Evolutionary conservation across 2,797 vertebrate genomes (phyloP), one percentile per base, ranked within the genome.

Genomic region (Clarias laeviceps): DNA sequence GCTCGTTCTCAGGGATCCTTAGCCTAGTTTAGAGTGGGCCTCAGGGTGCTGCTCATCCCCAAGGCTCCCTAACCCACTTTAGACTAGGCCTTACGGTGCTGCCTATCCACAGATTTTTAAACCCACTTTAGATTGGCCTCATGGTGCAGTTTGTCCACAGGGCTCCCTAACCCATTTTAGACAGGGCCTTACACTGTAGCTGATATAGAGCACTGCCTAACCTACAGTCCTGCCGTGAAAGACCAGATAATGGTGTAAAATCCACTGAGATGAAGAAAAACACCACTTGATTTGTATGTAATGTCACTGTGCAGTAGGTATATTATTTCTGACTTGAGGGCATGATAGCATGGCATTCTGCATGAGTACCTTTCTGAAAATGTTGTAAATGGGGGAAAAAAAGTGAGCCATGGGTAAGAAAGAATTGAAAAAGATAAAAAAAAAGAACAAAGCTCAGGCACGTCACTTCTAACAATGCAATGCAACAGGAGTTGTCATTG

Each of bases 251-350:
- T 37, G 76, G 57, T 27, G 22, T 17, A 62, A 6, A 80, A 64
- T 62, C 24, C 77, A 62, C 5, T 18, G 24, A 78, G 32, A 37
- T 37, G 9, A 78, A 61, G 34, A 62, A 62, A 61, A 61, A 27
- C 6, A 87, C 50, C 61, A 86, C 85, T 27, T 72, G 70, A 78
- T 80, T 85, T 69, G 83, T 78, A 22, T 56, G 7, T 78, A 56
- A 66, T 66, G 66, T 54, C 45, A 50, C 57, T 20, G 68, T 32
- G 14, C 37, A 50, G 84, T 85, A 59, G 78, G 77, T 50, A 27
- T 62, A 77, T 50, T 85, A 24, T 65, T 2, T 9, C 22, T 78
- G 73, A 29, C 76, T 78, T 61, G 29, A 78, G 76, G 57, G 57
- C 32, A 78, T 62, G 32, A 61, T 61, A 34, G 22, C 32, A 5